Evolutionary conservation across 2,888 invertebrate genomes (phyloP).

Genomic region (Hydrotaea cyrtoneurina): DNA sequence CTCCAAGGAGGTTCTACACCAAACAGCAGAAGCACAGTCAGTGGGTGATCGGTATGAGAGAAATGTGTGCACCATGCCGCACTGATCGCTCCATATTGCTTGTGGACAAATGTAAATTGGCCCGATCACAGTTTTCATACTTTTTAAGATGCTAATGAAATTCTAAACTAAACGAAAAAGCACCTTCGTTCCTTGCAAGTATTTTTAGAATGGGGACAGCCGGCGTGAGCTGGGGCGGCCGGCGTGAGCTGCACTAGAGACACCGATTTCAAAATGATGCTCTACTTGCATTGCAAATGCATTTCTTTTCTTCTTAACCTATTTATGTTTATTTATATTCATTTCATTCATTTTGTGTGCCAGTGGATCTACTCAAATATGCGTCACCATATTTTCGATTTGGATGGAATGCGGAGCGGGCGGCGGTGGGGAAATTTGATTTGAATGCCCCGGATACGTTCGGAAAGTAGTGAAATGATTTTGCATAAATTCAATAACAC

Average conservation of each 20-base stretch:
- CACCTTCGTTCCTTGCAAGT: constrained; percentile 1
- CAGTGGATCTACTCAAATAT: constrained; percentile 21
- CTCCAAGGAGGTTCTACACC: not conserved
- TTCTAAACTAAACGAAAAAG: constrained; percentile 22
- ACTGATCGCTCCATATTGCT: not conserved
- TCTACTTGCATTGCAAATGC: constrained; percentile 41
- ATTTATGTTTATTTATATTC: constrained; percentile 40
- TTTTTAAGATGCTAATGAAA: constrained; percentile 21
- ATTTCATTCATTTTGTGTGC: constrained; percentile 12
- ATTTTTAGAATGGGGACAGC: not conserved
- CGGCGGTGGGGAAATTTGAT: not conserved
- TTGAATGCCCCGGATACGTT: constrained; percentile 48
- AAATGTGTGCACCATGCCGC: no score
- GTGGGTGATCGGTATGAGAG: no score
- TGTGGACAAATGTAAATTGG: constrained; percentile 19
- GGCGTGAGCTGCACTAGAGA: not conserved
- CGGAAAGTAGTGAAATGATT: constrained; percentile 51
- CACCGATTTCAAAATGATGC: constrained; percentile 39
- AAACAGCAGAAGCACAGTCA: no score
- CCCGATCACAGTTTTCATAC: not conserved
- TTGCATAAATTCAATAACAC: constrained; percentile 52
- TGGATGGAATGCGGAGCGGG: not conserved
- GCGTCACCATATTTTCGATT: constrained; percentile 21
- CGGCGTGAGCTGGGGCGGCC: not conserved
- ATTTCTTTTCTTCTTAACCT: constrained; percentile 28